phyloP scores from a whole-genome alignment of 1,140 invertebrate species.

The Bradysia coprophila region DNA sequence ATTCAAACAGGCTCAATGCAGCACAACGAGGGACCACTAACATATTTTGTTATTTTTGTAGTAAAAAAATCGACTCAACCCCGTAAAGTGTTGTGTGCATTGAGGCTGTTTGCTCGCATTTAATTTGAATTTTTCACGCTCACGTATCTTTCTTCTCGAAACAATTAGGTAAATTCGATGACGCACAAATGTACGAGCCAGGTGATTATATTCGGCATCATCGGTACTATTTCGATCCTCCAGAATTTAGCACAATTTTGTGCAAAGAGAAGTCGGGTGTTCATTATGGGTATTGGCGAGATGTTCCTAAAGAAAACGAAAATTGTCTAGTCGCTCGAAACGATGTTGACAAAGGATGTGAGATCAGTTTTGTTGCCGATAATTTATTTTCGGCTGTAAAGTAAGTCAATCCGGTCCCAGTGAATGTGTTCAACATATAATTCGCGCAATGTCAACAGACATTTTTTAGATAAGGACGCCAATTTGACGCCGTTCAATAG shows the following conservation, averaged over 20 bases:
- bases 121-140: too few species aligned
- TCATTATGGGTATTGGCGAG: constrained; percentile 81
- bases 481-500: constrained; percentile 48
- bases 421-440: too few species aligned
- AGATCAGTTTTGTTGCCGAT: constrained; percentile 48
- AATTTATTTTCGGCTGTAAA: constrained; percentile 74
- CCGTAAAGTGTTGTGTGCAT: too few species aligned
- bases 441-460: constrained; percentile 30
- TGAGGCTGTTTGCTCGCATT: too few species aligned
- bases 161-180: constrained; percentile 39
- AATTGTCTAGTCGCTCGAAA: constrained; percentile 64
- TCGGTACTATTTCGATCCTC: constrained; percentile 85
- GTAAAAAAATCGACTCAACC: too few species aligned
- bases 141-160: too few species aligned
- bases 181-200: constrained; percentile 29
- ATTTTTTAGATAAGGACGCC: constrained; percentile 39
- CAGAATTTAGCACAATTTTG: constrained; percentile 45
- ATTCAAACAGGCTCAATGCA: too few species aligned
- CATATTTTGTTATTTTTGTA: too few species aligned
- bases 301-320: constrained; percentile 50
- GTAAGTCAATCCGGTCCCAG: too few species aligned
- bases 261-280: constrained; percentile 40
- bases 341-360: constrained; percentile 40
- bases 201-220: constrained; percentile 61
- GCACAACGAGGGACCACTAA: too few species aligned